Evolutionary conservation across 2,113 vertebrate species (phyloP).

Genomic region (Oophaga pumilio): DNA sequence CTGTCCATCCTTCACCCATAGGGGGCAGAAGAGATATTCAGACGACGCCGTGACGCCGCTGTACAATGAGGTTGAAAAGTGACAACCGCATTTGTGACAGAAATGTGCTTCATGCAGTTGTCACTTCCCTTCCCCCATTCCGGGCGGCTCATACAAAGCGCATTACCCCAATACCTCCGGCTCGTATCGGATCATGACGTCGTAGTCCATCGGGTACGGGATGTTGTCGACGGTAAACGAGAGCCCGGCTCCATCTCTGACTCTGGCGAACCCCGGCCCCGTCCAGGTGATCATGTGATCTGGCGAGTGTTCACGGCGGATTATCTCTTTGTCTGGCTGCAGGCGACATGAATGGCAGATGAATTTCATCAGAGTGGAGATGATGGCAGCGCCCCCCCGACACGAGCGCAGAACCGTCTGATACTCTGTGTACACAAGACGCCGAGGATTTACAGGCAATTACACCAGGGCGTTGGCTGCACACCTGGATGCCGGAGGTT

Average conservation of each 20-base stretch:
- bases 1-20: background rate
- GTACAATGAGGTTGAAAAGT: background rate
- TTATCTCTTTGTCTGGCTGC: conserved; percentile 75
- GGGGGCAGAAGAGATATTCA: no score
- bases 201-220: conserved; percentile 83
- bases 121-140: background rate
- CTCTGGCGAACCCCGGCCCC: conserved; percentile 76
- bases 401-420: conserved; percentile 34
- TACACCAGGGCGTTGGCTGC: conserved; percentile 11
- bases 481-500: background rate
- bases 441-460: conserved; percentile 13
- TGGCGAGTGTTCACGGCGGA: conserved; percentile 64
- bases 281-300: conserved; percentile 79
- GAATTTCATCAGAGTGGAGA: background rate
- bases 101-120: background rate
- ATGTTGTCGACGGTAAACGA: conserved; percentile 78
- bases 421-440: background rate
- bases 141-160: background rate
- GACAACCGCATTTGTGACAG: background rate
- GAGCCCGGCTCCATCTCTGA: conserved; percentile 82
- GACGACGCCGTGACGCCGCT: no score
- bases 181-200: conserved; percentile 84
- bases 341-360: background rate
- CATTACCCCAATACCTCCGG: conserved; percentile 73
- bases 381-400: background rate